Percentiles rank a stretch among this genome's conserved stretches.
phyloP scores from a whole-genome alignment of 2,797 vertebrate species.

The Enteromius afrohamiltoni region DNA sequence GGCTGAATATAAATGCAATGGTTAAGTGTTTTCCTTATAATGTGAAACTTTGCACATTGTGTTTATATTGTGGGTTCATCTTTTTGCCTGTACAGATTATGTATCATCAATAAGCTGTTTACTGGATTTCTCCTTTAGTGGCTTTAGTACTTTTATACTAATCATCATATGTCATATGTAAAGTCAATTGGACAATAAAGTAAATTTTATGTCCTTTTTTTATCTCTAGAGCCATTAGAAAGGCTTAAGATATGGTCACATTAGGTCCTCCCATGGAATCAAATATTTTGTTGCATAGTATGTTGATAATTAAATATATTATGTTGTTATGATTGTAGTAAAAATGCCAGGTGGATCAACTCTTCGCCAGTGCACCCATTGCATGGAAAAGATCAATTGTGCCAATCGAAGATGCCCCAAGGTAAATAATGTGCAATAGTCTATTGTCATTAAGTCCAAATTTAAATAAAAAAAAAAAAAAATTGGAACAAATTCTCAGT shows the following conservation, averaged over 20 bases:
- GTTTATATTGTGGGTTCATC: no score
- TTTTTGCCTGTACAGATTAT: no score
- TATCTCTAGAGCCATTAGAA: background rate
- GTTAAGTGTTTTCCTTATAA: no score
- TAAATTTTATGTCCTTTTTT: background rate
- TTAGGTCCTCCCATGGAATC: background rate
- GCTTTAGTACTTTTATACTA: no score
- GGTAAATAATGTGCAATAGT: constrained; percentile 8
- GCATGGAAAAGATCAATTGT: background rate
- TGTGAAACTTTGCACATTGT: no score
- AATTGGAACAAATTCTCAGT: background rate
- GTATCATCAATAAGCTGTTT: no score
- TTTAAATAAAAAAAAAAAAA: background rate
- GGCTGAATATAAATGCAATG: no score
- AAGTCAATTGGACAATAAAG: background rate
- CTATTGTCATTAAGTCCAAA: constrained; percentile 8
- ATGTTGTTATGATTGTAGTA: background rate
- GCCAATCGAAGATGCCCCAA: constrained; percentile 7
- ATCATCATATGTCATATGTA: no score
- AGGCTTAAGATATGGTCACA: background rate
- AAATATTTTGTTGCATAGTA: background rate
- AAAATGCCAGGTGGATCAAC: constrained; percentile 20
- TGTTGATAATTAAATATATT: background rate
- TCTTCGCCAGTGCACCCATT: background rate
- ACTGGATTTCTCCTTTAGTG: no score